Base-by-base conservation (phyloP, 2,113 vertebrate species). In the Neolamprologus falcicula region DNA sequence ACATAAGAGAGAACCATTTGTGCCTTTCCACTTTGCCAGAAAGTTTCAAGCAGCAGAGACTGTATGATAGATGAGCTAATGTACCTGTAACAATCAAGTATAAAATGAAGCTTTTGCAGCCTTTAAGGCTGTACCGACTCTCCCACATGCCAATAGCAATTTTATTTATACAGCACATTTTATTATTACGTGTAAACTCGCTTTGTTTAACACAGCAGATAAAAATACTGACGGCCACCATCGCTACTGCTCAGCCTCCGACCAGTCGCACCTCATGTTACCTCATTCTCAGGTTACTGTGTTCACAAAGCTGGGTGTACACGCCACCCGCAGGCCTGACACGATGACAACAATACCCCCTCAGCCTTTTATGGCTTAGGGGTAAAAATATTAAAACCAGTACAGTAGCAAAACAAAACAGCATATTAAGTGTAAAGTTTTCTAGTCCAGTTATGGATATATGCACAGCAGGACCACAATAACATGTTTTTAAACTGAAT, bases 231-330 rank as follows among this genome's bases (percentile, higher is more conserved):
- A 66, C 17, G 2, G 61, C 61, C 61, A 66, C 61, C 31, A 66
- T 66, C 1, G 0, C 17, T n/a, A 35, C 17, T n/a, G 17, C 61
- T 66, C 61, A 66, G 61, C 31, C 31, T 66, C 61, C 31, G 0
- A 66, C 31, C 31, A 66, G 9, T 7, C 5, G 0, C 17, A 63
- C 31, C 17, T 63, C 57, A 31, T 31, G 57, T 61, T 61, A 61
- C 57, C 28, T 63, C 59, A 63, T 63, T 63, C 16, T 63, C 59
- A 63, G 9, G 59, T 63, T 63, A 33, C 59, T 19, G 59, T 33
- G 59, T 63, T 63, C 59, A 10, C 14, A 63, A 63, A 63, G 59
- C 59, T 63, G 59, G 59, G 59, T 33, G 59, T 33, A 63, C 16
- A 63, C 9, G 16, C 59, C 28, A 33, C 28, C 28, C 3, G 4